Evolutionary conservation across 2,113 vertebrate species (phyloP).

Genomic region (Melanocharis versteri): DNA sequence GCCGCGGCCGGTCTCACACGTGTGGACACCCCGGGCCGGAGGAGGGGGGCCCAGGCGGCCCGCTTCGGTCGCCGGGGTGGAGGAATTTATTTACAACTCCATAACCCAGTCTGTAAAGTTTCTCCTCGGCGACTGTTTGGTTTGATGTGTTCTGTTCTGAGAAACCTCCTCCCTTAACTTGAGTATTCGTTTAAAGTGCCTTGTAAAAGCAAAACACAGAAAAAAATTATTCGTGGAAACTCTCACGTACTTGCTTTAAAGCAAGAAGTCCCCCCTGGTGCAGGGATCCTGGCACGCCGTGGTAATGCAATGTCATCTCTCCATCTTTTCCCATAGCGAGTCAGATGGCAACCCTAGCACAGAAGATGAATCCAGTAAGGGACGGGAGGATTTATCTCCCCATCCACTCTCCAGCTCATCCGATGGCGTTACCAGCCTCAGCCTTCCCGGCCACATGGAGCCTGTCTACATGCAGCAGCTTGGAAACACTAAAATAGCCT

Average conservation of each 20-base stretch:
- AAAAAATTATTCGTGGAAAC: fast-evolving
- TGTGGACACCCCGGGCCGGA: not conserved
- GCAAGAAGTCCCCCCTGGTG: not conserved
- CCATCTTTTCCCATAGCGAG: constrained; percentile 74
- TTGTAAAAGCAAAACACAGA: not conserved
- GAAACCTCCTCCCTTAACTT: not conserved
- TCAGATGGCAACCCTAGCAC: constrained; percentile 99
- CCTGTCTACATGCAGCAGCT: constrained; percentile 95
- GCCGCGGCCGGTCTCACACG: not conserved
- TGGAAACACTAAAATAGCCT: constrained; percentile 90
- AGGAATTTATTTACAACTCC: not conserved
- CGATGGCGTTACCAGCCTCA: constrained; percentile 80
- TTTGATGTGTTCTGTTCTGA: not conserved
- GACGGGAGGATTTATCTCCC: constrained; percentile 93
- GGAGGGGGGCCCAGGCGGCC: not conserved
- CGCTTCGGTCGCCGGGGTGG: not conserved
- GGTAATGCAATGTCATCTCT: constrained; percentile 54
- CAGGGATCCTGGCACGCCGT: fast-evolving
- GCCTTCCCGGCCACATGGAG: constrained; percentile 82
- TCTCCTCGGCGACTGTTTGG: not conserved
- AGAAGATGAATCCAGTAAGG: constrained; percentile 98
- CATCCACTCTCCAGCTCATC: constrained; percentile 88
- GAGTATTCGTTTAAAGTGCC: not conserved
- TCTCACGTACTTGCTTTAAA: not conserved
- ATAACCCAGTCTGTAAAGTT: not conserved